phyloP scores from a whole-genome alignment of 2,113 vertebrate species.

The Leptobrachium leishanense region DNA sequence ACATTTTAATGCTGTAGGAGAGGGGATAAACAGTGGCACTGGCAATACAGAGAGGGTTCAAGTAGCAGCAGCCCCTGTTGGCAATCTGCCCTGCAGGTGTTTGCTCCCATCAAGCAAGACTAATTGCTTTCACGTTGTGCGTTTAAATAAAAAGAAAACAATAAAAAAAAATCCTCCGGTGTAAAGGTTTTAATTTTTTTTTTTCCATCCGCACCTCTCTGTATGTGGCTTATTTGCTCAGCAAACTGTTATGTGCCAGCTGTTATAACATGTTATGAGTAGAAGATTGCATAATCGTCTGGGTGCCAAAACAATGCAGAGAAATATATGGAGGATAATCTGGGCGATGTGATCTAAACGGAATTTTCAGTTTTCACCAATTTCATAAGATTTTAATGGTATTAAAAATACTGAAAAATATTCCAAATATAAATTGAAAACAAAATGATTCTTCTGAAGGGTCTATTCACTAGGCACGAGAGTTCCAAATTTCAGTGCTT shows the following conservation, averaged over 20 bases:
- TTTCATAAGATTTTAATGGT: too few species aligned
- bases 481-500: too few species aligned
- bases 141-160: background rate
- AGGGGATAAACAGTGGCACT: background rate
- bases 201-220: background rate
- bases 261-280: background rate
- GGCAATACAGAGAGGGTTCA: background rate
- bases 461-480: too few species aligned
- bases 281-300: background rate
- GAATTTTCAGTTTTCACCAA: too few species aligned
- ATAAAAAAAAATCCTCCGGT: background rate
- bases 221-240: background rate
- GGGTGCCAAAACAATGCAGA: too few species aligned
- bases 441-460: too few species aligned
- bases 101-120: constrained; percentile 14
- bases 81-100: constrained; percentile 11
- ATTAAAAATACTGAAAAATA: too few species aligned
- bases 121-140: constrained; percentile 6
- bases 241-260: background rate
- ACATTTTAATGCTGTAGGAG: background rate
- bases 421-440: too few species aligned
- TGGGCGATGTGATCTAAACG: too few species aligned
- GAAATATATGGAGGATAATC: too few species aligned
- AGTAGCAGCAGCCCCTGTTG: background rate
- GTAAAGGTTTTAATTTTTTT: background rate